A percentile compares a stretch with the other conserved stretches of the same genome.
Conservation (phyloP, 92 coral and sea anemone species). For the Epizoanthus fatuus region DNA sequence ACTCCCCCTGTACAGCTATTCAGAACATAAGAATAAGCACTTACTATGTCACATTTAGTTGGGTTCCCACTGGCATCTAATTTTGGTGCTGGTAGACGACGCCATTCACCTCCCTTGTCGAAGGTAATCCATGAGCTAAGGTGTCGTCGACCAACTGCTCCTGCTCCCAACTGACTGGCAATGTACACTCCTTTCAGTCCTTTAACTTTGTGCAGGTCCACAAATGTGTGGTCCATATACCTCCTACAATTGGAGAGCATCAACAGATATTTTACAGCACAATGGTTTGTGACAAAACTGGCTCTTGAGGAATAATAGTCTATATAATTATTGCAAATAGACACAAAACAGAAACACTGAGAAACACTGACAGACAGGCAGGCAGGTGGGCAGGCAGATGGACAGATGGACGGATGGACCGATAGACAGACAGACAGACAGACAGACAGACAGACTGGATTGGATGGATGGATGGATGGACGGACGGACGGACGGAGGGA, state of each 20-base stretch:
- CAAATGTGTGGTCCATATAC: conserved; percentile 81
- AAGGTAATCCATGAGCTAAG: conserved; percentile 81
- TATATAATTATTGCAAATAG: too few species aligned
- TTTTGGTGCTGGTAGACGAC: conserved; percentile 71
- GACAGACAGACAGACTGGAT: too few species aligned
- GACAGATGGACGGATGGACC: too few species aligned
- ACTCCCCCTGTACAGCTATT: not conserved
- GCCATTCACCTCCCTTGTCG: conserved; percentile 95
- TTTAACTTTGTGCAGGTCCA: conserved; percentile 93
- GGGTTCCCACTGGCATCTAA: conserved; percentile 62
- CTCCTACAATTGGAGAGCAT: conserved; percentile 58
- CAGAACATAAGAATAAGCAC: conserved; percentile 25
- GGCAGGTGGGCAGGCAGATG: too few species aligned
- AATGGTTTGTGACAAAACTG: too few species aligned
- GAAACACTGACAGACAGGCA: too few species aligned
- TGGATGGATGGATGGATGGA: too few species aligned
- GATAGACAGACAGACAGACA: too few species aligned
- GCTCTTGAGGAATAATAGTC: too few species aligned
- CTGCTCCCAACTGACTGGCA: conserved; percentile 88
- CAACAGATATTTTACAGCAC: not conserved
- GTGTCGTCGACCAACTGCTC: conserved; percentile 77
- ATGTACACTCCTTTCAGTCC: conserved; percentile 94
- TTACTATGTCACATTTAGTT: conserved; percentile 80
- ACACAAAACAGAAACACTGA: not conserved
- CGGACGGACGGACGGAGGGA: too few species aligned